Evolutionary conservation across 2,888 invertebrate genomes (phyloP), one percentile per base, ranked within the genome.

Genomic region (Adelphocoris suturalis): DNA sequence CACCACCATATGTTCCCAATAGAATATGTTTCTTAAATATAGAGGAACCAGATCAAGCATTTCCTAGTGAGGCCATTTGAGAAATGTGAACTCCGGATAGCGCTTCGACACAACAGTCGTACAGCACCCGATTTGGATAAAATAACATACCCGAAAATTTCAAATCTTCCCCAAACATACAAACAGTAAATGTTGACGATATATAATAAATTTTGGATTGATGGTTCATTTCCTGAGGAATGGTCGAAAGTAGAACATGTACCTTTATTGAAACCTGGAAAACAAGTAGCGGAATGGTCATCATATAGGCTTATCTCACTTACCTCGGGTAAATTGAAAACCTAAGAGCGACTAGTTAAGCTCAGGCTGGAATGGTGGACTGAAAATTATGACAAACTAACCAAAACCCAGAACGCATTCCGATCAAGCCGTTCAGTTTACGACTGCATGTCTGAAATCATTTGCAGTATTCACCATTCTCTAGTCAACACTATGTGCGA

Each of bases 141-240:
- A 19, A 2, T 61, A 19, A n/a, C 61, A 9, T 61, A 61, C 19
- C 61, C 61, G 0, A 61, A n/a, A 9, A 4, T 61, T 9, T 61
- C 61, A 61, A 52, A 7, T 52, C 5, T 52, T 11, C 48, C 27
- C 23, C 9, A 12, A 3, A 16, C 12, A 13, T 37, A 37, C 78
- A 47, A 27, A 28, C 0, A 16, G n/a, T 16, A 37, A 28, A 14
- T 27, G 7, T 27, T 78, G 13, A 0, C 37, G 12, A 3, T 76
- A 4, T 76, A 37, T 16, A 76, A 76, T 46, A 19, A 76, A 28
- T 37, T 76, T 28, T 76, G 78, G 78, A 28, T 13, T 19, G 28
- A 37, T 4, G 78, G 78, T 13, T 19, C 23, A 4, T 76, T 76
- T 19, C 78, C 78, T 13, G 78, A 76, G 46, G 78, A 76, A 76